Conservation (phyloP, 2,888 invertebrate genomes). For the Himalopsyche kuldschensis region DNA sequence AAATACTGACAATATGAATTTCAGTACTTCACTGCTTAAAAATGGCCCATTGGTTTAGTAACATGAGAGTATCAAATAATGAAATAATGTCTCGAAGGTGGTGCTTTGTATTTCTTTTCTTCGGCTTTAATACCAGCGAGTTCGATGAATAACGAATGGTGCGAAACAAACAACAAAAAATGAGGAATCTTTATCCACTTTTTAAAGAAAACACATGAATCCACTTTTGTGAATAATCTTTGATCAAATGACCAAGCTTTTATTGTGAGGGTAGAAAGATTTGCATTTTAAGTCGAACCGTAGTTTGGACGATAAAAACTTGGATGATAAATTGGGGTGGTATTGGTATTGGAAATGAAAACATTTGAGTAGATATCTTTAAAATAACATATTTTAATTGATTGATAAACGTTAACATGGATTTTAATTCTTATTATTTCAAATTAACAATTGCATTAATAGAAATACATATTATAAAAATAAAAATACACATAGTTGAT, state of each 20-base stretch:
- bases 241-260: not conserved
- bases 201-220: not conserved
- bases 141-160: not conserved
- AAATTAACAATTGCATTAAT: too few species aligned
- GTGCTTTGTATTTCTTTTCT: not conserved
- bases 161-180: not conserved
- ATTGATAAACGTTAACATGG: too few species aligned
- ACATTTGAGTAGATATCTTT: too few species aligned
- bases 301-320: not conserved
- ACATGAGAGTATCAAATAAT: conserved; percentile 19
- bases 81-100: not conserved
- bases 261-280: not conserved
- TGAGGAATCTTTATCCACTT: not conserved
- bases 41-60: conserved; percentile 24
- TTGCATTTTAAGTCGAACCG: not conserved
- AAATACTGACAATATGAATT: too few species aligned
- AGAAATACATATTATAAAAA: too few species aligned
- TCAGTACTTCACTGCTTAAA: too few species aligned
- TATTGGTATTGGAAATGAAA: too few species aligned
- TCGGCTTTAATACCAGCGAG: not conserved
- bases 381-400: too few species aligned
- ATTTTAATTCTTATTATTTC: too few species aligned
- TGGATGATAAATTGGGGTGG: too few species aligned
- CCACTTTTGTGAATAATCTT: conserved; percentile 7
- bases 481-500: too few species aligned